Evolutionary conservation across 1,140 invertebrate species (phyloP), one percentile per base, ranked within the genome.

Genomic region (Cyrtorhinus lividipennis): DNA sequence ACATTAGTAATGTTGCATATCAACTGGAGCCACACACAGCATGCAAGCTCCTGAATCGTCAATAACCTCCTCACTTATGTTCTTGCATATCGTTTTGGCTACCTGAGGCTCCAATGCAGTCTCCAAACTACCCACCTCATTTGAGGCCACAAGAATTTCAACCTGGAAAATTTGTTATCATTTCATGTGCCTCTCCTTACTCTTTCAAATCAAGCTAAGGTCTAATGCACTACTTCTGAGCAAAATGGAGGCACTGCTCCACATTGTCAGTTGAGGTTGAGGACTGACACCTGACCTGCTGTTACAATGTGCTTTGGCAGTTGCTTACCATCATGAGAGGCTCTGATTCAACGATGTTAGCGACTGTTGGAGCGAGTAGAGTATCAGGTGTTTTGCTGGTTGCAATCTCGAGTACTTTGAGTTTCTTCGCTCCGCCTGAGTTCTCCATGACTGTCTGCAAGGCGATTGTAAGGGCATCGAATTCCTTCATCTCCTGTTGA

Each of bases 371-470:
- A 18, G 79, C 73, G 15, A 88, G 70, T 60, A 87, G 72, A 1
- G 79, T 74, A 71, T 88, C 86, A 0, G 78, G 73, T 15, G 80
- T 74, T 59, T 81, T 76, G 22, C 81, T 80, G 15, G 78, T 77
- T 24, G 79, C 79, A 18, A 87, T 75, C 77, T 97, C 93, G 2
- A 83, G 75, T 15, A 85, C 76, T 69, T 88, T 91, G 1, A 95
- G 70, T 68, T 86, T 87, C 0, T 83, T 69, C 0, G 81, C 78
- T n/a, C 76, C 76, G 22, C 78, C 72, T n/a, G 77, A 80, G 71
- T 96, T 97, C 74, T 95, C 92, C 15, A 86, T 71, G 0, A 85
- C 83, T 22, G 88, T 73, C 68, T 95, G 85, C 5, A 87, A 67
- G n/a, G 80, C 71, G 22, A 81, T 77, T 1, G 79, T 79, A 1